Base-by-base conservation (phyloP, 2,888 invertebrate species). In the Omphaloscelis lunosa region DNA sequence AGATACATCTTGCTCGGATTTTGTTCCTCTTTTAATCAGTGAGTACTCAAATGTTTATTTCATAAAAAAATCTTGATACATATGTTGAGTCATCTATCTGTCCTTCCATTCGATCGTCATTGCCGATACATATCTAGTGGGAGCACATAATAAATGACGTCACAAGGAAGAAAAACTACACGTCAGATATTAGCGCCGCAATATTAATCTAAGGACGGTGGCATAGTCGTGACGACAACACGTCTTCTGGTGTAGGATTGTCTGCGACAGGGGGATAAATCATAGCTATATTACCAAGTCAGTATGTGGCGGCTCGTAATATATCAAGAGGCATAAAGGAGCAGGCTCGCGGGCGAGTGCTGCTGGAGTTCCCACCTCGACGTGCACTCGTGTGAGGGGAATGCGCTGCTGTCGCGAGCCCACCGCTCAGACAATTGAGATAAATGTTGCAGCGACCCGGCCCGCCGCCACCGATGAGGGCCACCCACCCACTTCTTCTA, bases 221-320 rank as follows among this genome's bases (percentile, higher is more conserved):
- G 90, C 86, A 83, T 75, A 79, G 77, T 80, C 68, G 79, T 85
- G 91, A 89, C 89, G 90, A 90, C 91, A 92, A 91, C 92, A 92
- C 91, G 91, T 93, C 93, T 92, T 88, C 88, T 90, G 89, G 86
- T 91, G 89, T 90, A 90, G 92, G 91, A 92, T 93, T 93, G 91
- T 92, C 90, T 91, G 86, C 85, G 92, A 91, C 92, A 86, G 82
- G 85, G 80, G 91, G 88, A 94, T 94, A 94, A 94, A 95, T 95
- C 94, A 93, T 93, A 91, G 92, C 91, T 89, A 93, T 94, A 94
- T 95, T 94, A 93, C 93, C 88, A 91, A 94, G 93, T 94, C 93
- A 92, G 92, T 90, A 91, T 93, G 91, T 90, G 91, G 91, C 88
- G 86, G 91, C 83, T 90, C 84, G 91, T 93, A 93, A 94, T 95